Base-by-base conservation (phyloP, 37 sponge, comb jelly and placozoan species). In the Chondrosia reniformis region DNA sequence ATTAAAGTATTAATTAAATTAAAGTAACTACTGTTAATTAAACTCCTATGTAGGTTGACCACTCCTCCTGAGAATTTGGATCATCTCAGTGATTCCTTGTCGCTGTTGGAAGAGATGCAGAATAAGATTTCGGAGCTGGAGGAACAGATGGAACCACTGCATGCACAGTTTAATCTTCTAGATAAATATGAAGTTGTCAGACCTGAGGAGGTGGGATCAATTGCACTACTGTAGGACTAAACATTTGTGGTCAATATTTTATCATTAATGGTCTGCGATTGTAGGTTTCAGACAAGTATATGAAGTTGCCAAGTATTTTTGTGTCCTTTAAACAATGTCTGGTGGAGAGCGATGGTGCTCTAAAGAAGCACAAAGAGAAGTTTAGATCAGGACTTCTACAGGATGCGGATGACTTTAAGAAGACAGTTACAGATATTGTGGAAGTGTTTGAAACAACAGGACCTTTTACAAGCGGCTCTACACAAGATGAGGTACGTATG, bases 341-440 rank as follows among this genome's bases (percentile, higher is more conserved):
- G 55, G 81, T 91, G 44, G 88, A 93, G 81, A 86, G 88, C 49
- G 94, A 93, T 12, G 34, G 76, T 55, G 96, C 87, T 90, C 90
- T 99, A 58, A 91, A 87, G 86, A 95, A 93, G 72, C 88, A 91
- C 83, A 99, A 99, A 91, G 99, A 99, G 79, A 92, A 95, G 81
- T 99, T 99, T 86, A 88, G 79, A 55, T 81, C 92, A 24, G 92
- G 88, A 27, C 86, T 99, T 13, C 88, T 99, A 3, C 94, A 93
- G 45, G 90, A 91, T 7, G 96, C 99, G 0, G 99, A 99, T 33
- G 99, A 99, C 46, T 96, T 96, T 76, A 99, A 99, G 88, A 88
- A 87, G 79, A 89, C 85, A 25, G 90, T 99, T 67, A 55, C 86
- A 8, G n/a, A 61, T 55, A 54, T 93, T 40, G 69, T 77, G 44